Percentiles rank a stretch among this genome's conserved stretches.
These are phyloP conservation scores for Coboldia fuscipes DNA, from an alignment of 1,140 invertebrate genomes.

Conservation along the genomic window DNA sequence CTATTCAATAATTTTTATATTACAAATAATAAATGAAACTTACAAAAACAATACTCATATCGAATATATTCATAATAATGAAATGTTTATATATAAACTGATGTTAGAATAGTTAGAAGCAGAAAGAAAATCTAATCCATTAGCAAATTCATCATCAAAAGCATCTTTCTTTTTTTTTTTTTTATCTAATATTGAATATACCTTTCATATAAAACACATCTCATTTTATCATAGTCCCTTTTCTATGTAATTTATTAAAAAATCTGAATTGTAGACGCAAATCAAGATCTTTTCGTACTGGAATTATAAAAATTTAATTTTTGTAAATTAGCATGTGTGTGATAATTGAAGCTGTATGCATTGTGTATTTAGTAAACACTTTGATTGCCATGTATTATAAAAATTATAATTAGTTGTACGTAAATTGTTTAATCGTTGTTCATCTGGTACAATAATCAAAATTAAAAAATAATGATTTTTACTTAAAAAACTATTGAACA, in stretches of 20 bases:
- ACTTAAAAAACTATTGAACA: background rate
- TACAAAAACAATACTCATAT: background rate
- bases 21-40: no score
- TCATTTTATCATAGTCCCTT: constrained; percentile 67
- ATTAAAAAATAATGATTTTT: background rate
- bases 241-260: constrained; percentile 73
- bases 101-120: background rate
- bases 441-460: background rate
- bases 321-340: background rate
- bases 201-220: constrained; percentile 20
- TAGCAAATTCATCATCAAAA: background rate
- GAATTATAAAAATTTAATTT: constrained; percentile 18
- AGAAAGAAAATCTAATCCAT: background rate
- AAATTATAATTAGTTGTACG: background rate
- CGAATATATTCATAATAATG: background rate
- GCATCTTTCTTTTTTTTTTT: background rate
- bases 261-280: constrained; percentile 80
- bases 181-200: constrained; percentile 24
- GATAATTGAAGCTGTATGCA: constrained; percentile 1
- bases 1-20: no score
- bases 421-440: background rate
- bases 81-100: background rate
- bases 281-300: constrained; percentile 84
- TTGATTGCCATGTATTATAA: constrained; percentile 11
- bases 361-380: constrained; percentile 9